Evolutionary conservation across 2,888 invertebrate species (phyloP).

Genomic region (Tetranychus piercei): DNA sequence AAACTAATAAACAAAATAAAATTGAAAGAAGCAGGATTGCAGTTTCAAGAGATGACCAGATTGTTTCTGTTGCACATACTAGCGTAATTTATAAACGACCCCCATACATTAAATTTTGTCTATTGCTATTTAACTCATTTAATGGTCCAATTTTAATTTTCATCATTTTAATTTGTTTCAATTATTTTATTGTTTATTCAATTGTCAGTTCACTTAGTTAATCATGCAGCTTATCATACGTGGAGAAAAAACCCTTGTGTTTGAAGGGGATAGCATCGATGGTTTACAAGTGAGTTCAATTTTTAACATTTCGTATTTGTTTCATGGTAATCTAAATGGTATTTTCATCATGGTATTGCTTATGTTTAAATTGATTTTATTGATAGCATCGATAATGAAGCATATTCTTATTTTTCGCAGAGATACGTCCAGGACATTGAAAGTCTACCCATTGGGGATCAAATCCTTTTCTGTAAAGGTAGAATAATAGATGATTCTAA

Average conservation of each 20-base stretch:
- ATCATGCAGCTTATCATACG: slow-evolving; percentile 61
- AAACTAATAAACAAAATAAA: too few relatives aligned
- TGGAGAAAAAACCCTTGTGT: slow-evolving; percentile 52
- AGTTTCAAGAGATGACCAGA: too few relatives aligned
- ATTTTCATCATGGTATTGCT: not conserved
- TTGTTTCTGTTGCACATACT: too few relatives aligned
- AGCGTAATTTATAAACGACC: too few relatives aligned
- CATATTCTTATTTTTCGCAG: slow-evolving; percentile 26
- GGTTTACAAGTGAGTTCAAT: slow-evolving; percentile 49
- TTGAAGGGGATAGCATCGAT: slow-evolving; percentile 47
- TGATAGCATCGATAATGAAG: not conserved
- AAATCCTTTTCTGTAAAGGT: slow-evolving; percentile 51
- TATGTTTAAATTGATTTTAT: not conserved
- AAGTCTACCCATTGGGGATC: slow-evolving; percentile 31
- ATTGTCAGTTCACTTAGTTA: not conserved
- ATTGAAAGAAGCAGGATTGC: too few relatives aligned
- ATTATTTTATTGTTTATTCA: not conserved
- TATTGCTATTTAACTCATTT: too few relatives aligned
- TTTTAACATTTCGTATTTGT: not conserved
- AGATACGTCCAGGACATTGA: slow-evolving; percentile 30
- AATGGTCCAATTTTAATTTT: too few relatives aligned
- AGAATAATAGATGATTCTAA: slow-evolving; percentile 50
- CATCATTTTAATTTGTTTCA: too few relatives aligned
- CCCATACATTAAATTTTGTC: too few relatives aligned
- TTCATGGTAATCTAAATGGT: too few relatives aligned